These are phyloP conservation scores for Mycalesis mineus DNA, from an alignment of 2,888 invertebrate genomes.

Conservation along the genomic window DNA sequence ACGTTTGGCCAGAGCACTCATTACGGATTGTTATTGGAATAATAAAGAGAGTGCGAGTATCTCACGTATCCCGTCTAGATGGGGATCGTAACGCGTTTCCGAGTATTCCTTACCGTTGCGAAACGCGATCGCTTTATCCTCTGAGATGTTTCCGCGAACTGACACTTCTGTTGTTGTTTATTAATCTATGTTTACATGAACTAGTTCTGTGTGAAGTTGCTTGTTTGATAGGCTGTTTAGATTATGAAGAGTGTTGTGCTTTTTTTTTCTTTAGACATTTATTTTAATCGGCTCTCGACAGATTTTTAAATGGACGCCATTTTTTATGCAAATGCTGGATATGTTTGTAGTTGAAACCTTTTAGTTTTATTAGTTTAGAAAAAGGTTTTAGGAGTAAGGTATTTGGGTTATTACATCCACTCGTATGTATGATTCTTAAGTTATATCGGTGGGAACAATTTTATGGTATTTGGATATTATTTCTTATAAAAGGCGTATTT, in stretches of 20 bases:
- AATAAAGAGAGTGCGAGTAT: constrained; percentile 67
- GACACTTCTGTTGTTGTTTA: constrained; percentile 71
- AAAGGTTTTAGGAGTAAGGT: neutral
- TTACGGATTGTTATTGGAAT: constrained; percentile 78
- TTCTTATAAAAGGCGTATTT: no score
- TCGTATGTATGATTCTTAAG: neutral
- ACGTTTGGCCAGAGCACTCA: constrained; percentile 77
- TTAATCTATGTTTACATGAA: constrained; percentile 68
- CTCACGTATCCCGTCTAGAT: constrained; percentile 61
- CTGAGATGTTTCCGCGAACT: constrained; percentile 62
- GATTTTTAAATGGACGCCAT: constrained; percentile 5
- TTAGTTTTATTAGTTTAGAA: neutral
- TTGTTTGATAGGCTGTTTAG: constrained; percentile 35
- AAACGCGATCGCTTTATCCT: constrained; percentile 70
- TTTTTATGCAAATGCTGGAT: constrained; percentile 6
- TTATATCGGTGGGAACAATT: neutral
- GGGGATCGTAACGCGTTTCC: constrained; percentile 65
- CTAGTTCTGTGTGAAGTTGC: constrained; percentile 38
- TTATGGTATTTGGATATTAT: no score
- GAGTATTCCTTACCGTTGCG: constrained; percentile 65
- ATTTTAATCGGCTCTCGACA: constrained; percentile 32
- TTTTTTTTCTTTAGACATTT: constrained; percentile 36
- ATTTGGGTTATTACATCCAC: no score
- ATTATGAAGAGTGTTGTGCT: constrained; percentile 39
- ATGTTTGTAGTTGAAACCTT: neutral